These are phyloP conservation scores for Notospermus geniculatus DNA, from an alignment of 1,140 invertebrate species.

Conservation along the genomic window DNA sequence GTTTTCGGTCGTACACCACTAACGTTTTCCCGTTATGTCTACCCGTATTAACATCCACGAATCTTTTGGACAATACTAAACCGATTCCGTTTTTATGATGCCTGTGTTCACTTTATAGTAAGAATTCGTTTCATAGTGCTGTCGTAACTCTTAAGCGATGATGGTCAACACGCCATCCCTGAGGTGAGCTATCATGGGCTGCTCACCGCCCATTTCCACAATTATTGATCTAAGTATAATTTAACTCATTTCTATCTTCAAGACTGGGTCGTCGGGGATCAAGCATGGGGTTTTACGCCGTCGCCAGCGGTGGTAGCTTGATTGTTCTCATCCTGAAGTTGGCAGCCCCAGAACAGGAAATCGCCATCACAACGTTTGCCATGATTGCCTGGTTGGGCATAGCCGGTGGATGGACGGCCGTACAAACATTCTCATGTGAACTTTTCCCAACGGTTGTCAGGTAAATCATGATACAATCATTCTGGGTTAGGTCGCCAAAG, in stretches of 20 bases:
- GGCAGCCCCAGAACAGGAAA: neutral
- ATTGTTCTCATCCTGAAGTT: conserved; percentile 3
- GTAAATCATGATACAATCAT: too few relatives aligned
- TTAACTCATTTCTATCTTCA: neutral
- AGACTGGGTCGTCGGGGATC: neutral
- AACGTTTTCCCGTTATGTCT: too few relatives aligned
- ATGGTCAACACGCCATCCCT: too few relatives aligned
- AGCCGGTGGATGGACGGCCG: conserved; percentile 44
- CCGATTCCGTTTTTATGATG: too few relatives aligned
- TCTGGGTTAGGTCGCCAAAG: too few relatives aligned
- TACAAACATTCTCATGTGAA: conserved; percentile 43
- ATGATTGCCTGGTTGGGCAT: conserved; percentile 44
- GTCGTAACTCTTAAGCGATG: too few relatives aligned
- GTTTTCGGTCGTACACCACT: too few relatives aligned
- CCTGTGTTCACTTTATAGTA: too few relatives aligned
- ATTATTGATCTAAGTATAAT: neutral
- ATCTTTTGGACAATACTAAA: too few relatives aligned
- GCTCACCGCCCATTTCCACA: neutral
- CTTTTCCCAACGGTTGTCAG: conserved; percentile 46
- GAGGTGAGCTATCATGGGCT: neutral
- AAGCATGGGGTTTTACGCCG: neutral
- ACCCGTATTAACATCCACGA: too few relatives aligned
- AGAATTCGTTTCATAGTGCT: too few relatives aligned
- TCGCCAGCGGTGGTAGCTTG: conserved; percentile 8
- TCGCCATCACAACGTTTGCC: conserved; percentile 27